phyloP scores from a whole-genome alignment of 2,888 invertebrate species.

The Eupithecia dodoneata region DNA sequence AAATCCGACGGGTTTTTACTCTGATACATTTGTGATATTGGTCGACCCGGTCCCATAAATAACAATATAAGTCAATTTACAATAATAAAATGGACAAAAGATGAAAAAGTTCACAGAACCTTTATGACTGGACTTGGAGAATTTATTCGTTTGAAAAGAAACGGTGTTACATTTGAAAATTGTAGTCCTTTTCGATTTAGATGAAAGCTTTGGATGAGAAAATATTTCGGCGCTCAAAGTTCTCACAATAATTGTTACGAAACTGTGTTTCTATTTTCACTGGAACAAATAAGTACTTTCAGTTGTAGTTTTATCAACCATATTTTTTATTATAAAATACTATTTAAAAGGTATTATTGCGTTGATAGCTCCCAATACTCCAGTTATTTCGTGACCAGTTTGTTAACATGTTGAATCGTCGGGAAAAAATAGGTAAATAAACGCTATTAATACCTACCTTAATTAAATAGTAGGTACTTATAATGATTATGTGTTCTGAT shows the following conservation, averaged over 20 bases:
- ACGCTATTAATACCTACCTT: no score
- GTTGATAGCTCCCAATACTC: no score
- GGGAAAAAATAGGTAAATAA: no score
- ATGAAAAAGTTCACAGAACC: constrained; percentile 28
- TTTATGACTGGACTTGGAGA: constrained; percentile 23
- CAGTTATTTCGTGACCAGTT: no score
- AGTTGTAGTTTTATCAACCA: neutral
- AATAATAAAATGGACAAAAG: constrained; percentile 28
- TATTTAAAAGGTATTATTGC: no score
- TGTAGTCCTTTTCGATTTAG: constrained; percentile 8
- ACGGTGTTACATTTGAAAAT: constrained; percentile 6
- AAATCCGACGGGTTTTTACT: constrained; percentile 38
- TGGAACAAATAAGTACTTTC: neutral
- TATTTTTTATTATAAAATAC: neutral
- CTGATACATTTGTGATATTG: constrained; percentile 36
- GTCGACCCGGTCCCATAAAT: constrained; percentile 35
- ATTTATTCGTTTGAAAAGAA: constrained; percentile 17
- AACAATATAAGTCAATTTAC: constrained; percentile 41
- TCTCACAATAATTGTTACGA: neutral
- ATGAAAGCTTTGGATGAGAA: constrained; percentile 5
- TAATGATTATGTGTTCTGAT: no score
- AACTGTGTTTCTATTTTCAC: neutral
- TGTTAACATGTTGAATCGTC: no score
- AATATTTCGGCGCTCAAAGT: neutral
- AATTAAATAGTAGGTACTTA: no score